A percentile compares a stretch with the other conserved stretches of the same genome.
These are phyloP conservation scores for Euura lappo DNA, from an alignment of 1,140 invertebrate genomes.

Conservation along the genomic window DNA sequence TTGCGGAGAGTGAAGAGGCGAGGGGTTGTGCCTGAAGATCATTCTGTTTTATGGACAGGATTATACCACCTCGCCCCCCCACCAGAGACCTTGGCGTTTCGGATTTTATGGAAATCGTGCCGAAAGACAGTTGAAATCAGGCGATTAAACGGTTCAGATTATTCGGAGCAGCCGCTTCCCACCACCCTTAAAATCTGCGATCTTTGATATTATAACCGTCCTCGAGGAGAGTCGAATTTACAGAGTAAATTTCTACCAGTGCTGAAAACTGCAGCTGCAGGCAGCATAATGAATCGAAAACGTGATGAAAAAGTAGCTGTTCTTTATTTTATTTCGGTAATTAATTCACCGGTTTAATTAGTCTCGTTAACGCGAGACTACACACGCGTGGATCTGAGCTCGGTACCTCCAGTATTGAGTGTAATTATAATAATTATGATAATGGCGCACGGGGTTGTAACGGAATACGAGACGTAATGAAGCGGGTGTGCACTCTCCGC, in stretches of 20 bases:
- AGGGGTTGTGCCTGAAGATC: conserved; percentile 1
- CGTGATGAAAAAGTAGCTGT: too few species aligned
- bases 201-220: too few species aligned
- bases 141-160: not conserved
- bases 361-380: not conserved
- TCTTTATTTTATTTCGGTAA: not conserved
- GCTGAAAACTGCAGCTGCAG: too few species aligned
- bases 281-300: too few species aligned
- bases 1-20: not conserved
- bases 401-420: not conserved
- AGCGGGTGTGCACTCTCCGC: not conserved
- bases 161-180: not conserved
- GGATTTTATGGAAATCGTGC: not conserved
- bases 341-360: not conserved
- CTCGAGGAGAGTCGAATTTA: too few species aligned
- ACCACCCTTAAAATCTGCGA: too few species aligned
- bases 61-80: conserved; percentile 7
- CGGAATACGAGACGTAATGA: not conserved
- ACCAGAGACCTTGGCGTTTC: not conserved
- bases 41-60: conserved; percentile 19
- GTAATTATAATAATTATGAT: conserved; percentile 6
- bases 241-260: too few species aligned
- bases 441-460: not conserved
- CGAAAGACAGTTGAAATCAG: not conserved
- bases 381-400: not conserved